A percentile compares a stretch with the other conserved stretches of the same genome.
Evolutionary conservation across 2,113 vertebrate genomes (phyloP).

Genomic region (Zeus faber): DNA sequence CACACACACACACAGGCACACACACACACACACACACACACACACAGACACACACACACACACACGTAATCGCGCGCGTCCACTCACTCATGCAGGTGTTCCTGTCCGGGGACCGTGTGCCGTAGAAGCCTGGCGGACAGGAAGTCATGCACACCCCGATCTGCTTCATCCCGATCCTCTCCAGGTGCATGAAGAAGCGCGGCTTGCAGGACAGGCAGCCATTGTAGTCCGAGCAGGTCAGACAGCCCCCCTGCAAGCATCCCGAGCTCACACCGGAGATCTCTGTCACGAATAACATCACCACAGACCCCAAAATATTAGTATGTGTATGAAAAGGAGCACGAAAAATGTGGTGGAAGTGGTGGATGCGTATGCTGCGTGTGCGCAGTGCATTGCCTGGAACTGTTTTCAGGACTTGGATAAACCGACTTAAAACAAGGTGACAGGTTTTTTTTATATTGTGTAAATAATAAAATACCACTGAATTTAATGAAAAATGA

Average conservation of each 20-base stretch:
- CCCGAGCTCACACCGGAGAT: slow-evolving; percentile 87
- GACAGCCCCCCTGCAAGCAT: slow-evolving; percentile 95
- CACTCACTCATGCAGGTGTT: slow-evolving; percentile 97
- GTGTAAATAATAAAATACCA: no score
- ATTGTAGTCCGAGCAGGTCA: slow-evolving; percentile 96
- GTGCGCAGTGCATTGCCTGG: no score
- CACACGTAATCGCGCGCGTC: background rate
- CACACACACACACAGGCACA: background rate
- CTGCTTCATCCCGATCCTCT: slow-evolving; percentile 97
- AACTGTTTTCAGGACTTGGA: no score
- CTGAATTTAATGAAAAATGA: no score
- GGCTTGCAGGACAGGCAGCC: slow-evolving; percentile 97
- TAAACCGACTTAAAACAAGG: no score
- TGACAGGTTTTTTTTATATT: no score
- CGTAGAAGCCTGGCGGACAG: slow-evolving; percentile 93
- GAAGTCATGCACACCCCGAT: slow-evolving; percentile 95
- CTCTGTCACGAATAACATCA: slow-evolving; percentile 71
- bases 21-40: slow-evolving; percentile 1
- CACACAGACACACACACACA: background rate
- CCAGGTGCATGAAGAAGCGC: slow-evolving; percentile 95
- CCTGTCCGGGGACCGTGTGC: slow-evolving; percentile 92
- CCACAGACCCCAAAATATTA: no score
- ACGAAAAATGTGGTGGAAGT: no score
- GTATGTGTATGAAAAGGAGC: no score
- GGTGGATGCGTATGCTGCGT: no score